These are phyloP conservation scores for Petrocephalus zakoni DNA, from an alignment of 2,113 vertebrate species.

Conservation along the genomic window DNA sequence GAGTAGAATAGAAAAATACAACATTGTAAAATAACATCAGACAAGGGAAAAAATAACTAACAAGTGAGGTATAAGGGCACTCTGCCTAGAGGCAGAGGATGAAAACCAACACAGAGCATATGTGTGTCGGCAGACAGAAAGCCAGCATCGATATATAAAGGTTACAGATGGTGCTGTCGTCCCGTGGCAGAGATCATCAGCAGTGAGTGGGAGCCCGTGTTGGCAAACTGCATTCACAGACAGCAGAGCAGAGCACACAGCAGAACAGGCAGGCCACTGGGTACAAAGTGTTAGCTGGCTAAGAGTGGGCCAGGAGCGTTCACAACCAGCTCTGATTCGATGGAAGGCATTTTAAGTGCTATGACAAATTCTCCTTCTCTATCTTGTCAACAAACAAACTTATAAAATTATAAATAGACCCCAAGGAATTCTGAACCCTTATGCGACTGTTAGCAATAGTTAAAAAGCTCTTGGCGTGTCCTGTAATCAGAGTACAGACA, in stretches of 20 bases:
- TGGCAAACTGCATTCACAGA: not conserved
- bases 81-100: not conserved
- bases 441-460: not conserved
- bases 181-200: not conserved
- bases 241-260: not conserved
- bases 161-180: not conserved
- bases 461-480: not conserved
- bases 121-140: not conserved
- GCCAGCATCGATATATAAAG: not conserved
- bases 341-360: not conserved
- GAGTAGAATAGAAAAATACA: constrained; percentile 23
- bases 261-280: not conserved
- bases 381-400: not conserved
- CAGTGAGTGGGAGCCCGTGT: not conserved
- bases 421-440: not conserved
- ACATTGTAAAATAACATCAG: not conserved
- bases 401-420: not conserved
- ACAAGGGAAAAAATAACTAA: constrained; percentile 16
- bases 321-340: not conserved
- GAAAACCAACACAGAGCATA: not conserved
- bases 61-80: not conserved
- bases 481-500: not conserved
- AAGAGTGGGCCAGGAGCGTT: not conserved
- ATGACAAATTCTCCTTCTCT: not conserved
- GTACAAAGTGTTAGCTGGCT: not conserved